Conservation (phyloP, 2,888 invertebrate species). For the Herminia tarsipennalis region DNA sequence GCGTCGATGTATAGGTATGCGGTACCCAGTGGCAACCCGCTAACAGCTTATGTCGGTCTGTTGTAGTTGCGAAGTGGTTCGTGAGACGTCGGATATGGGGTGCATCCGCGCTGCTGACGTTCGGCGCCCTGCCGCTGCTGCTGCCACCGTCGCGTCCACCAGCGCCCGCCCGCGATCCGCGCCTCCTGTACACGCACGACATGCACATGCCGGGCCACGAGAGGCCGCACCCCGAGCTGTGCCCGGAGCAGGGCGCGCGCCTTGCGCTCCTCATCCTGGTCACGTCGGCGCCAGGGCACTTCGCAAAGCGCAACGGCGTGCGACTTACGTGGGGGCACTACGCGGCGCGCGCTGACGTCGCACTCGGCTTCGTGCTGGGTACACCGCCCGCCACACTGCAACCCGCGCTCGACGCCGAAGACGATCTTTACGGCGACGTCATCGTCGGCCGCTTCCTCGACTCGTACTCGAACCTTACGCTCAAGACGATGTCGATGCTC, state of each 20-base stretch:
- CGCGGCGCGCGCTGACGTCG: conserved; percentile 87
- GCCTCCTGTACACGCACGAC: conserved; percentile 83
- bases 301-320: conserved; percentile 89
- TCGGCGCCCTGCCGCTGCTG: too few relatives aligned
- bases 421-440: conserved; percentile 91
- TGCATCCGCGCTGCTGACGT: too few relatives aligned
- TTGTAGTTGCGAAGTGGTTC: too few relatives aligned
- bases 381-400: conserved; percentile 72
- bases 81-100: too few relatives aligned
- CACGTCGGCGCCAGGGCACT: conserved; percentile 90
- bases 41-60: too few relatives aligned
- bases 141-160: too few relatives aligned
- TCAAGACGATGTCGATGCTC: conserved; percentile 93
- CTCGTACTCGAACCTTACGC: conserved; percentile 92
- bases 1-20: too few relatives aligned
- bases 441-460: conserved; percentile 90
- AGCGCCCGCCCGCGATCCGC: conserved; percentile 61
- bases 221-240: conserved; percentile 87
- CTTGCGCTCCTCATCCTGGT: conserved; percentile 88
- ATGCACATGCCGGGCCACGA: conserved; percentile 90
- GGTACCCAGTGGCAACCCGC: too few relatives aligned
- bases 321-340: conserved; percentile 93
- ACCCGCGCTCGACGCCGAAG: conserved; percentile 86
- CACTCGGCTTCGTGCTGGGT: conserved; percentile 89
- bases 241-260: conserved; percentile 87